Conservation (phyloP, 2,797 vertebrate species). For the Silurus lanzhouensis region DNA sequence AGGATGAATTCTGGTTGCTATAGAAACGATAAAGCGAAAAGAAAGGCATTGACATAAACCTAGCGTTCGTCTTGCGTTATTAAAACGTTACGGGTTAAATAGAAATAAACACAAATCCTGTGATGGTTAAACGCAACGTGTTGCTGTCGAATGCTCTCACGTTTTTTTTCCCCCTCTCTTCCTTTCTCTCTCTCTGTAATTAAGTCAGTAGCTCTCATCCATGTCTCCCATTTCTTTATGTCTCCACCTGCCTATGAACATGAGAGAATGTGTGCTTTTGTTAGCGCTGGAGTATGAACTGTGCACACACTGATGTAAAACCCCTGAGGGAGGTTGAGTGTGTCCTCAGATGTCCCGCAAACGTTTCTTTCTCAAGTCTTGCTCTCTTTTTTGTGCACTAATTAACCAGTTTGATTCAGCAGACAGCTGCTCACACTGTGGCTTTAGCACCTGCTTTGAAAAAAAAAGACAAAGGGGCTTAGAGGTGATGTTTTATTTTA, state of each 20-base stretch:
- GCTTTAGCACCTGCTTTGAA: constrained; percentile 33
- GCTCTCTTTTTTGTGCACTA: constrained; percentile 8
- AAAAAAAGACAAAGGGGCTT: not conserved
- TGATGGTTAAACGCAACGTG: not conserved
- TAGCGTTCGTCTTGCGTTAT: not conserved
- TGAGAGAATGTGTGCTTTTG: constrained; percentile 8
- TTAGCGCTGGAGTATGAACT: not conserved
- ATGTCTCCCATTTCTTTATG: not conserved
- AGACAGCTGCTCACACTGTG: constrained; percentile 6
- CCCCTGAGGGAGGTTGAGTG: not conserved
- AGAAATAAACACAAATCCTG: not conserved
- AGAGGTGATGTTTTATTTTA: not conserved
- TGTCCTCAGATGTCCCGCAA: constrained; percentile 16
- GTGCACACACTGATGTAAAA: not conserved
- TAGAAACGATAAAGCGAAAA: not conserved
- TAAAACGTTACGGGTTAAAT: not conserved
- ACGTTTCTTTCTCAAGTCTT: not conserved
- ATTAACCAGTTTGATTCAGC: constrained; percentile 29
- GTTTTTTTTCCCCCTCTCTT: not conserved
- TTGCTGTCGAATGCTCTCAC: not conserved
- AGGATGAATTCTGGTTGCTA: not conserved
- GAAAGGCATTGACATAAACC: not conserved
- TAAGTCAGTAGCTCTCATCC: not conserved
- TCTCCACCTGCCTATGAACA: not conserved
- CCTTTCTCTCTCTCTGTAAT: constrained; percentile 1